phyloP scores from a whole-genome alignment of 92 coral and sea anemone species.

The Heteractis magnifica region DNA sequence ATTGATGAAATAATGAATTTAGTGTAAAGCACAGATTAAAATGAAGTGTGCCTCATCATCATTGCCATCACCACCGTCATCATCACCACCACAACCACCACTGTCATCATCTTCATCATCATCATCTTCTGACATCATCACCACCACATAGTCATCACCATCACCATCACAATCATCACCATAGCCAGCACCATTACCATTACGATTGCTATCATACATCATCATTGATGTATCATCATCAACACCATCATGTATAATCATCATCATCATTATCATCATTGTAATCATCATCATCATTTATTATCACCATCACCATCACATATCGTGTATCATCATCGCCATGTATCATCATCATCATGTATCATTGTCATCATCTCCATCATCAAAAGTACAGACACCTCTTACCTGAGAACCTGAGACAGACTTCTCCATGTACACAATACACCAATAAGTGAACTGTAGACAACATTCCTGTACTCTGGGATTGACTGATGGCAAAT shows the following conservation, averaged over 20 bases:
- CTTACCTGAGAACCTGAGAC: constrained; percentile 86
- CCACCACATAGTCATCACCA: constrained; percentile 3
- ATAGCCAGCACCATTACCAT: not conserved
- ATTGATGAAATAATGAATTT: not conserved
- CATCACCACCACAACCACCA: not conserved
- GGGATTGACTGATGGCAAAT: constrained; percentile 79
- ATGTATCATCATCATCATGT: not conserved
- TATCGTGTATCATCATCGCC: too few relatives aligned
- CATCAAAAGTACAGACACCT: not conserved
- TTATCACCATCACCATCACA: too few relatives aligned
- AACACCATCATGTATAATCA: not conserved
- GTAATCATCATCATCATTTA: too few relatives aligned
- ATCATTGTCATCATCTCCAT: not conserved
- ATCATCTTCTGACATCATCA: not conserved
- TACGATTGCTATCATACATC: not conserved
- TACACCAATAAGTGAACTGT: constrained; percentile 91
- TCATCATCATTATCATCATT: too few relatives aligned
- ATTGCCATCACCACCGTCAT: not conserved
- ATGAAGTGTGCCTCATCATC: not conserved
- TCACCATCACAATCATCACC: not conserved
- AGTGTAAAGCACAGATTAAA: not conserved
- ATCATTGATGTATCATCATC: not conserved
- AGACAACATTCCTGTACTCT: constrained; percentile 85
- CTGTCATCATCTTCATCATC: not conserved
- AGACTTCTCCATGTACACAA: constrained; percentile 88